phyloP scores from a whole-genome alignment of 2,888 invertebrate species.

The Augiades crinisus region DNA sequence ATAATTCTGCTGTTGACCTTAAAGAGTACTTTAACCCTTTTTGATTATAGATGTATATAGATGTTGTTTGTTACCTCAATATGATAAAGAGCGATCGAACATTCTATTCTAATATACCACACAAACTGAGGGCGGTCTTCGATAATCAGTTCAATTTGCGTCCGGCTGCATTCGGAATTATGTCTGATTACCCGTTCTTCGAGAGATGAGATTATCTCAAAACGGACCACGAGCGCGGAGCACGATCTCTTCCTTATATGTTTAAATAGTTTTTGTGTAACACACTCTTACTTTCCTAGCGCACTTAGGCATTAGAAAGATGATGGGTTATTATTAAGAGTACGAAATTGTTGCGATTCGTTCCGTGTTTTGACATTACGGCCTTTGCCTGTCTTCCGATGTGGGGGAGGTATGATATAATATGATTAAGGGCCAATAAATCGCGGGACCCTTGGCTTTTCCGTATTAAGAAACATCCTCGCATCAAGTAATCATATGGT shows the following conservation, averaged over 20 bases:
- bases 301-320: constrained; percentile 16
- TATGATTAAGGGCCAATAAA: constrained; percentile 16
- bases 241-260: constrained; percentile 21
- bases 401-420: constrained; percentile 11
- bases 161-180: constrained; percentile 7
- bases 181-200: constrained; percentile 14
- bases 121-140: too few species aligned
- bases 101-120: too few species aligned
- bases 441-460: constrained; percentile 19
- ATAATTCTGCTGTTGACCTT: too few species aligned
- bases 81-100: too few species aligned
- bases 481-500: constrained; percentile 9
- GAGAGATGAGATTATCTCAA: constrained; percentile 15
- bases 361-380: constrained; percentile 8
- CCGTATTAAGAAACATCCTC: constrained; percentile 22
- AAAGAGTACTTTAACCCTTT: too few species aligned
- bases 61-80: too few species aligned
- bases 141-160: constrained; percentile 4
- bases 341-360: constrained; percentile 9
- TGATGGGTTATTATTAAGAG: constrained; percentile 12
- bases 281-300: constrained; percentile 7
- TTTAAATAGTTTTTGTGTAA: constrained; percentile 18
- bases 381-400: background rate
- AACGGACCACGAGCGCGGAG: constrained; percentile 4
- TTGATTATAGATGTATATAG: too few species aligned